These are phyloP conservation scores for Cynopterus brachyotis DNA, from an alignment of 2,113 vertebrate genomes.

Conservation along the genomic window DNA sequence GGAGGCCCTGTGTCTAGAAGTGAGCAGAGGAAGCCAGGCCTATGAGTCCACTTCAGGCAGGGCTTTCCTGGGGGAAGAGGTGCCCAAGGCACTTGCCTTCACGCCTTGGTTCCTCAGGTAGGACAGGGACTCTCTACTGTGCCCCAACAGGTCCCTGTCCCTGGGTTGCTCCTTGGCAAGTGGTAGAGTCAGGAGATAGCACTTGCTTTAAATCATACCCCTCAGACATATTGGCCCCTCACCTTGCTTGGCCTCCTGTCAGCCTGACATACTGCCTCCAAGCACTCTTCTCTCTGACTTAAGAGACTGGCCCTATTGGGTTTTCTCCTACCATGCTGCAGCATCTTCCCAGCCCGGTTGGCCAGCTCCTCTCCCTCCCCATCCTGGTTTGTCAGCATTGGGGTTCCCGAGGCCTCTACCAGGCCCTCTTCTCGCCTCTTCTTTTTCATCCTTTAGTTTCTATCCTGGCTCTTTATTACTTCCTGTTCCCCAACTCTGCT, in stretches of 20 bases:
- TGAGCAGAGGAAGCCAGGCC: neutral
- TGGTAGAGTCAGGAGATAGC: neutral
- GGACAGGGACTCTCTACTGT: neutral
- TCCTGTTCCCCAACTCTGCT: neutral
- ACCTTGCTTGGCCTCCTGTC: neutral
- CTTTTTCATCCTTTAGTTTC: neutral
- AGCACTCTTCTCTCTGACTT: neutral
- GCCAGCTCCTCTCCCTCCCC: neutral
- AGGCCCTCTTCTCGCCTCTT: no score
- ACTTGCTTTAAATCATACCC: neutral
- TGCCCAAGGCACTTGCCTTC: neutral
- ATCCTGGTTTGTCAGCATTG: neutral
- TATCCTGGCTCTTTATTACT: neutral
- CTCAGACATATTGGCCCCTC: neutral
- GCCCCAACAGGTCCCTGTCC: neutral
- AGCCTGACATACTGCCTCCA: neutral
- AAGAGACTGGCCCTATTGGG: neutral
- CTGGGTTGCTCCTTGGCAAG: no score
- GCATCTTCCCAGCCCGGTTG: neutral
- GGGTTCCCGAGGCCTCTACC: neutral
- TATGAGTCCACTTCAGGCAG: neutral
- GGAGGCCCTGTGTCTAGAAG: neutral
- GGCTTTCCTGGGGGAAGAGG: neutral
- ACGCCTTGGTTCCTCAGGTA: neutral
- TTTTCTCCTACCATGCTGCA: no score